phyloP scores from a whole-genome alignment of 2,888 invertebrate species.

The Dyspetes luteomarginatus region DNA sequence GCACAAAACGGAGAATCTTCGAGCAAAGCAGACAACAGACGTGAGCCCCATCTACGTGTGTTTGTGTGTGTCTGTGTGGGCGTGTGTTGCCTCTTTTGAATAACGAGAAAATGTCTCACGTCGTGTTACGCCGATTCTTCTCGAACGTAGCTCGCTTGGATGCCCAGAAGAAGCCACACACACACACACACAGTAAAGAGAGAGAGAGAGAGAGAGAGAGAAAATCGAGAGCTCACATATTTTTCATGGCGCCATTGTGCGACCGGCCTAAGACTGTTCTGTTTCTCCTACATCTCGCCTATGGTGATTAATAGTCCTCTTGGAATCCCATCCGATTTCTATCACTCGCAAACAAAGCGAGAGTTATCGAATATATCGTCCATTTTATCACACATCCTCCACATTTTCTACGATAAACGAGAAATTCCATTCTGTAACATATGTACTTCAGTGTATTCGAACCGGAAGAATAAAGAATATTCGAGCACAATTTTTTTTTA shows the following conservation, averaged over 20 bases:
- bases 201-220: slow-evolving; percentile 4
- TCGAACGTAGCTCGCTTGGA: slow-evolving; percentile 49
- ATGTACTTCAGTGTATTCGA: no score
- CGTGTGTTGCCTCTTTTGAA: slow-evolving; percentile 59
- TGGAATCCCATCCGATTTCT: slow-evolving; percentile 61
- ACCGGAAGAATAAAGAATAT: no score
- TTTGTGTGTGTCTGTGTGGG: not conserved
- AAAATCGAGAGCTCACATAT: slow-evolving; percentile 30
- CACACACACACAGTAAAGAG: no score
- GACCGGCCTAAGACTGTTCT: slow-evolving; percentile 35
- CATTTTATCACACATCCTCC: slow-evolving; percentile 40
- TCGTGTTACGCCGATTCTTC: slow-evolving; percentile 71
- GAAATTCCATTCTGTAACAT: slow-evolving; percentile 47
- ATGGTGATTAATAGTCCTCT: slow-evolving; percentile 61
- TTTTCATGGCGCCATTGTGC: slow-evolving; percentile 50
- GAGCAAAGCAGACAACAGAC: slow-evolving; percentile 53
- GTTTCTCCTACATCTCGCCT: slow-evolving; percentile 37
- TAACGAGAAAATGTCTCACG: slow-evolving; percentile 70
- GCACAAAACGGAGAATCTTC: slow-evolving; percentile 45
- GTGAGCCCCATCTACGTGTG: slow-evolving; percentile 1
- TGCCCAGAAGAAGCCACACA: slow-evolving; percentile 1
- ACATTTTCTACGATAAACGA: slow-evolving; percentile 21
- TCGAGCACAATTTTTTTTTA: no score
- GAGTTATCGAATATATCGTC: slow-evolving; percentile 59
- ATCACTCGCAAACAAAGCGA: slow-evolving; percentile 59